Conservation (phyloP, 2,113 vertebrate genomes). For the Ptilonorhynchus violaceus region DNA sequence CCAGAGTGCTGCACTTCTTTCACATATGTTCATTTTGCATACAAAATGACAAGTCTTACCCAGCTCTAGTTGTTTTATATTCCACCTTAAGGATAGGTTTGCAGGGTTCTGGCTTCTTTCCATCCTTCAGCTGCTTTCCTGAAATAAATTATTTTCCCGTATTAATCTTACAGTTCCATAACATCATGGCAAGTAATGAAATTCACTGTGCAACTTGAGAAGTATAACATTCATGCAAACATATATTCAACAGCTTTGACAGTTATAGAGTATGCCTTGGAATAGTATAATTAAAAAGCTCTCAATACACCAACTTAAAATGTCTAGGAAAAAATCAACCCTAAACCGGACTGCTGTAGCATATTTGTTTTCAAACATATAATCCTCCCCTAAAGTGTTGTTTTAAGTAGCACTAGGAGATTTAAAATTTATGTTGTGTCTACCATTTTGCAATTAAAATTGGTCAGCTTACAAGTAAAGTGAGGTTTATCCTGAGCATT, state of each 20-base stretch:
- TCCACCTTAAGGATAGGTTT: constrained; percentile 99
- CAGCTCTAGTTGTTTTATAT: constrained; percentile 94
- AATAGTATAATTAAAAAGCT: not conserved
- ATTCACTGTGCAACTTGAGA: not conserved
- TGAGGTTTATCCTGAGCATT: not conserved
- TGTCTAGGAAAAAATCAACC: not conserved
- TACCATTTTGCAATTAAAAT: not conserved
- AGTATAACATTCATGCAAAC: not conserved
- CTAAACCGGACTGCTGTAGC: not conserved
- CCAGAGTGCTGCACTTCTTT: not conserved
- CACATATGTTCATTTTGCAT: not conserved
- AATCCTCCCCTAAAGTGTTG: not conserved
- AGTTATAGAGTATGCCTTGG: not conserved
- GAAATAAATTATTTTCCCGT: constrained; percentile 74
- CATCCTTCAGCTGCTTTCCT: constrained; percentile 99
- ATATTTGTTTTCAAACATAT: not conserved
- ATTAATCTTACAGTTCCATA: constrained; percentile 49
- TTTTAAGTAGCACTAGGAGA: not conserved
- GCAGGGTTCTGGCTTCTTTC: constrained; percentile 98
- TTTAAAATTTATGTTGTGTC: not conserved
- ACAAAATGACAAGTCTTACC: constrained; percentile 78
- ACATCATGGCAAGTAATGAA: not conserved
- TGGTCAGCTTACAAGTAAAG: not conserved
- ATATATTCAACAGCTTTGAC: not conserved
- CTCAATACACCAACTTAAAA: not conserved